Conservation (phyloP, 2,797 vertebrate species). For the Sardinella longiceps region DNA sequence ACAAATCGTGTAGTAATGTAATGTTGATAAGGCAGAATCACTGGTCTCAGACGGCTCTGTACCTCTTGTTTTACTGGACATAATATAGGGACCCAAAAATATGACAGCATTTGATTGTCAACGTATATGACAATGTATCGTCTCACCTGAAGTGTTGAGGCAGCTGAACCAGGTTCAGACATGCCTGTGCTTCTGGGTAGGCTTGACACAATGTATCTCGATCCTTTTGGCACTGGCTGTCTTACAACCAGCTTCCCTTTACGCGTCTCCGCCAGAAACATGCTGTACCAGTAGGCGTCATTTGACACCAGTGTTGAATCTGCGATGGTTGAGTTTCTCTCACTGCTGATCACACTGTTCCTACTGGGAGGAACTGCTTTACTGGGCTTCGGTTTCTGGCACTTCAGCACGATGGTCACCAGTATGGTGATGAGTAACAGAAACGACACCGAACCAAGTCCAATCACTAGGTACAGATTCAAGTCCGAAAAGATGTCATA, state of each 20-base stretch:
- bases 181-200: slow-evolving; percentile 65
- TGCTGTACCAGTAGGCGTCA: slow-evolving; percentile 67
- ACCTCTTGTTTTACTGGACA: too few relatives aligned
- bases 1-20: too few relatives aligned
- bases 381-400: slow-evolving; percentile 42
- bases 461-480: slow-evolving; percentile 49
- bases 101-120: too few relatives aligned
- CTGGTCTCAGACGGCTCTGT: too few relatives aligned
- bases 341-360: slow-evolving; percentile 42
- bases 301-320: slow-evolving; percentile 58
- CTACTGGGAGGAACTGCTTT: slow-evolving; percentile 42
- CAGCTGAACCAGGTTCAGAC: slow-evolving; percentile 67
- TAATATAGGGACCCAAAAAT: too few relatives aligned
- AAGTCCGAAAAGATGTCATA: slow-evolving; percentile 47
- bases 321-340: slow-evolving; percentile 40
- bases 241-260: slow-evolving; percentile 64
- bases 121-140: too few relatives aligned
- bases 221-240: slow-evolving; percentile 64
- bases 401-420: slow-evolving; percentile 47
- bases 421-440: slow-evolving; percentile 50
- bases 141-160: slow-evolving; percentile 69
- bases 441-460: slow-evolving; percentile 49
- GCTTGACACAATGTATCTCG: slow-evolving; percentile 70
- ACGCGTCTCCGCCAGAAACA: slow-evolving; percentile 63
- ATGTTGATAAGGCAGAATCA: too few relatives aligned